Evolutionary conservation across 1,140 invertebrate species (phyloP).

Genomic region (Diachasma alloeum): DNA sequence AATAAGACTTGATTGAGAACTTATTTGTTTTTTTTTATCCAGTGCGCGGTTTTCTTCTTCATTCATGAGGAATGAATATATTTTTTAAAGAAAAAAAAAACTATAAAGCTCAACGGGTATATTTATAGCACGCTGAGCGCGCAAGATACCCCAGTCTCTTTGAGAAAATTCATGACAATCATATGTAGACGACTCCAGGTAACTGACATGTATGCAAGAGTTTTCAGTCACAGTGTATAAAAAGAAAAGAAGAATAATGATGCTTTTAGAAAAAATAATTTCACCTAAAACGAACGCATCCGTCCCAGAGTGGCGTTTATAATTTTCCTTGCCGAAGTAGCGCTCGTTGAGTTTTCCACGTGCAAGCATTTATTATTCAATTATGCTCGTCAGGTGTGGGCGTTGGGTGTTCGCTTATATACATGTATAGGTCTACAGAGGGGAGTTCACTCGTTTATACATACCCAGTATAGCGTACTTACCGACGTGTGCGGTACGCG

Average conservation of each 20-base stretch:
- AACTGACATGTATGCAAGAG: not conserved
- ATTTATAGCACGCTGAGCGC: too few species aligned
- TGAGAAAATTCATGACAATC: too few species aligned
- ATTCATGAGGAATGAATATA: too few species aligned
- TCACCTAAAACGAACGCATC: not conserved
- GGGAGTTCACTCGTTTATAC: conserved; percentile 4
- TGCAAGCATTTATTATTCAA: conserved; percentile 34
- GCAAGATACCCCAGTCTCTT: too few species aligned
- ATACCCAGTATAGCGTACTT: not conserved
- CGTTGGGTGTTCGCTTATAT: conserved; percentile 22
- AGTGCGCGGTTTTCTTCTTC: too few species aligned
- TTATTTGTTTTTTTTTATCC: too few species aligned
- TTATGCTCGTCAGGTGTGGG: conserved; percentile 27
- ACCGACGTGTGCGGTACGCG: not conserved
- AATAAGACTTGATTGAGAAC: too few species aligned
- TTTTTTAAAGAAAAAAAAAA: too few species aligned
- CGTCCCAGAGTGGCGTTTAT: not conserved
- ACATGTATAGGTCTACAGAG: not conserved
- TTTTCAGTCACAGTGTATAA: not conserved
- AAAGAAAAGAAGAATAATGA: not conserved
- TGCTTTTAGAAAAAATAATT: not conserved
- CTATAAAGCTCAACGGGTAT: too few species aligned
- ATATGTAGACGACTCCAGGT: too few species aligned
- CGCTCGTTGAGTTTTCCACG: not conserved
- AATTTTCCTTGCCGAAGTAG: not conserved